Evolutionary conservation across 37 sponge, comb jelly and placozoan species (phyloP).

Genomic region (Lycopodina hypogea): DNA sequence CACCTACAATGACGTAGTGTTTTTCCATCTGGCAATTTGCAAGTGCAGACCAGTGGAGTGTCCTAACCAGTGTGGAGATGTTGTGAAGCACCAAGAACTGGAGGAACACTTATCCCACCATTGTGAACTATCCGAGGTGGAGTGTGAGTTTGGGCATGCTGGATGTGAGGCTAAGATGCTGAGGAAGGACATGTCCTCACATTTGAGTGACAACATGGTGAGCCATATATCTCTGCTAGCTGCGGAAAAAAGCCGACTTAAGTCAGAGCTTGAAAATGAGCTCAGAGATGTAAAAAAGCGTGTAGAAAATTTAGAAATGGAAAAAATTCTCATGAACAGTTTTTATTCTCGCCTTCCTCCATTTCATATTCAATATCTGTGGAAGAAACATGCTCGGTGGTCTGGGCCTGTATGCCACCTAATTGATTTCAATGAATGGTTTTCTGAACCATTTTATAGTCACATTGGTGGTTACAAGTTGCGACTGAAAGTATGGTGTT

Average conservation of each 20-base stretch:
- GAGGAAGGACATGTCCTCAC: slow-evolving; percentile 12
- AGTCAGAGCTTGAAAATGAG: background rate
- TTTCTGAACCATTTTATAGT: slow-evolving; percentile 21
- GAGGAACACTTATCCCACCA: slow-evolving; percentile 8
- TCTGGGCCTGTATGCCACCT: too few species aligned
- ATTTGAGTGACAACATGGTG: background rate
- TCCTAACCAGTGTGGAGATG: slow-evolving; percentile 29
- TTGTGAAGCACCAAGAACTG: slow-evolving; percentile 8
- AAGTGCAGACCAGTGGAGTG: slow-evolving; percentile 16
- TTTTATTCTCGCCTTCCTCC: too few species aligned
- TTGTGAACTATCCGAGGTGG: slow-evolving; percentile 9
- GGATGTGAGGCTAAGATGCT: slow-evolving; percentile 22
- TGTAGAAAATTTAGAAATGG: too few species aligned
- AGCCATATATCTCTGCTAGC: slow-evolving; percentile 10
- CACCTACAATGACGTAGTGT: slow-evolving; percentile 17
- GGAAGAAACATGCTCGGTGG: too few species aligned
- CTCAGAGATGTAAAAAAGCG: too few species aligned
- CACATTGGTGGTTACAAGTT: slow-evolving; percentile 16
- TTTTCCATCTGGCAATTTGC: slow-evolving; percentile 6
- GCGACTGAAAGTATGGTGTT: too few species aligned
- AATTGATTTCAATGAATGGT: background rate
- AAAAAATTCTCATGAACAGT: too few species aligned
- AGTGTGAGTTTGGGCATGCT: slow-evolving; percentile 26
- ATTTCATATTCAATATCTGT: too few species aligned
- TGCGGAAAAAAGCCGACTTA: background rate